These are phyloP conservation scores for Bombus confusus DNA, from an alignment of 1,140 invertebrate genomes.

Conservation along the genomic window DNA sequence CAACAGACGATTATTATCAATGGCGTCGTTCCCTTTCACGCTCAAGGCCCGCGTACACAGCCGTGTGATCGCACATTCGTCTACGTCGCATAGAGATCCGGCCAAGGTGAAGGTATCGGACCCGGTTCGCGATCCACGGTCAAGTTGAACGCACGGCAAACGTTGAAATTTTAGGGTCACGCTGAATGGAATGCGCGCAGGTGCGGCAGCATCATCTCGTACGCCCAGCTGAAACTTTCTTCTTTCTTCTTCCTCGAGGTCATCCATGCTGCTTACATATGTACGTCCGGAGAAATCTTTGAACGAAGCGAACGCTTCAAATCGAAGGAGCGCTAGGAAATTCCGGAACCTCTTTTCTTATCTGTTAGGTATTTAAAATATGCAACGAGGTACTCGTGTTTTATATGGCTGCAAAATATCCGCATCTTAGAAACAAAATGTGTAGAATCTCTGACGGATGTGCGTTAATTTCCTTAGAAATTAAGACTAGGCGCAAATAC, in stretches of 20 bases:
- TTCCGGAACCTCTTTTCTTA: not conserved
- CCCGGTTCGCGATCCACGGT: slow-evolving; percentile 64
- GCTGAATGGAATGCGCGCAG: slow-evolving; percentile 78
- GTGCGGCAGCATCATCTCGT: slow-evolving; percentile 75
- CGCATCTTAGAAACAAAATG: too few relatives aligned
- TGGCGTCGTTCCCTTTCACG: slow-evolving; percentile 41
- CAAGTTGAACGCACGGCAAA: slow-evolving; percentile 72
- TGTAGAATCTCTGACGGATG: too few relatives aligned
- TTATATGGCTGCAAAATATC: too few relatives aligned
- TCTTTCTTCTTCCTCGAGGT: slow-evolving; percentile 75
- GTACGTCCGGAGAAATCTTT: slow-evolving; percentile 60
- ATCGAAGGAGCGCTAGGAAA: not conserved
- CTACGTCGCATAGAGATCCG: not conserved
- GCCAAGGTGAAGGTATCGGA: slow-evolving; percentile 48
- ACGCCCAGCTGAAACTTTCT: slow-evolving; percentile 75
- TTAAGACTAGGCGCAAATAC: too few relatives aligned
- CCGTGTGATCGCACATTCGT: not conserved
- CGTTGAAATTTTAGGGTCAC: slow-evolving; percentile 79
- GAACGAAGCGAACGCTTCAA: not conserved
- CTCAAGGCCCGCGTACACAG: slow-evolving; percentile 2
- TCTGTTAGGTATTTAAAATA: not conserved
- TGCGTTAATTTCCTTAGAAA: too few relatives aligned
- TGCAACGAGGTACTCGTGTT: not conserved
- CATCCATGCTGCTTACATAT: slow-evolving; percentile 51
- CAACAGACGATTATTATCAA: slow-evolving; percentile 8